phyloP scores from a whole-genome alignment of 92 coral and sea anemone species.

The Siderastrea radians region DNA sequence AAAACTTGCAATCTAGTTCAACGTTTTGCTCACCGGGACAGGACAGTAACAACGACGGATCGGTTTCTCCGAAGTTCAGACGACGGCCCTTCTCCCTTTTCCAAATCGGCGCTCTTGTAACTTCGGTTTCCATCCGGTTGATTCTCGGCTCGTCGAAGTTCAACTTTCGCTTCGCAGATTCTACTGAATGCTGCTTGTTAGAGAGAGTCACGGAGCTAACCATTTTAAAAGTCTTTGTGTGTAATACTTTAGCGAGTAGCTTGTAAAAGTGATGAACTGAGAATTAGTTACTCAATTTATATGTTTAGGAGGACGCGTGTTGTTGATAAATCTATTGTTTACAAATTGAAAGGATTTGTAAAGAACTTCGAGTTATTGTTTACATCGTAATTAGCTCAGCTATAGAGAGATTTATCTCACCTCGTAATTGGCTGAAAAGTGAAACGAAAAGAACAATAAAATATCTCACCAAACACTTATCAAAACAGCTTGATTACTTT shows the following conservation, averaged over 20 bases:
- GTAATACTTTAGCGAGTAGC: too few relatives aligned
- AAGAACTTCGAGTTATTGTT: neutral
- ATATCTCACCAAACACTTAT: conserved; percentile 1
- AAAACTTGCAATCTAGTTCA: too few relatives aligned
- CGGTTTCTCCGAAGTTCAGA: conserved; percentile 28
- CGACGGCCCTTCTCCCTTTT: neutral
- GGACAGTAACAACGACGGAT: neutral
- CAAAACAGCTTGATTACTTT: neutral
- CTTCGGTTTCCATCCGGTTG: neutral
- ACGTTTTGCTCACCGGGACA: conserved; percentile 19
- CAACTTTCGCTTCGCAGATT: conserved; percentile 25
- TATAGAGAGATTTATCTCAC: conserved; percentile 16
- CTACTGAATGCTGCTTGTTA: neutral
- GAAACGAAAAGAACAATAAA: neutral
- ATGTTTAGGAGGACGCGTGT: too few relatives aligned
- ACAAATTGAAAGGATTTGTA: conserved; percentile 20
- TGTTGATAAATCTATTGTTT: too few relatives aligned
- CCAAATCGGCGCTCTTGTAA: neutral
- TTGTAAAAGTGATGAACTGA: too few relatives aligned
- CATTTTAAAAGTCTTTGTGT: too few relatives aligned
- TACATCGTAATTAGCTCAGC: conserved; percentile 1
- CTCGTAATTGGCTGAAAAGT: conserved; percentile 20
- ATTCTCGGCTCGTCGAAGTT: conserved; percentile 13
- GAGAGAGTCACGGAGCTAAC: neutral
- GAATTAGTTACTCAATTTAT: too few relatives aligned